These are phyloP conservation scores for Rutpela maculata DNA, from an alignment of 2,888 invertebrate genomes.

Conservation along the genomic window DNA sequence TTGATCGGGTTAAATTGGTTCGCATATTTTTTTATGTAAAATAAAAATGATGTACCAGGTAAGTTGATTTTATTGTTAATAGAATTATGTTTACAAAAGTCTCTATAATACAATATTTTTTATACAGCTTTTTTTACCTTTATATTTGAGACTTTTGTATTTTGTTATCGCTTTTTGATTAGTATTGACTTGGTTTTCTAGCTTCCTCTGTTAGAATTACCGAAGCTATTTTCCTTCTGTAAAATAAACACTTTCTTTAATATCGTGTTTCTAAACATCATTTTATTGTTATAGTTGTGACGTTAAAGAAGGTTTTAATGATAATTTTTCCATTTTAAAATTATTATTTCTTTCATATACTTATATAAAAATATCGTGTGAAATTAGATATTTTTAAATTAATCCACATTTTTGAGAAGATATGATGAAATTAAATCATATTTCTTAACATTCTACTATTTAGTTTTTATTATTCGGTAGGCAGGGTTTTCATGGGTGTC, in stretches of 20 bases:
- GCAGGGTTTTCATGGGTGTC: conserved; percentile 40
- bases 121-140: conserved; percentile 1
- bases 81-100: not conserved
- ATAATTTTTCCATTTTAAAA: not conserved
- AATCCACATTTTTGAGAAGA: not conserved
- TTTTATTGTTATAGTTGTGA: not conserved
- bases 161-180: conserved; percentile 25
- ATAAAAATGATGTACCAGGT: not conserved
- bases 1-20: not conserved
- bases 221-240: conserved; percentile 18
- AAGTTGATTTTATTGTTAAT: not conserved
- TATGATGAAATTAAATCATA: conserved; percentile 25
- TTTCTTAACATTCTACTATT: conserved; percentile 36
- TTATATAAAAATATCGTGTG: not conserved
- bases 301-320: not conserved
- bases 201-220: conserved; percentile 23
- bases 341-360: not conserved
- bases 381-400: not conserved
- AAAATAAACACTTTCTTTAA: not conserved
- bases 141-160: conserved; percentile 4
- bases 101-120: conserved; percentile 7
- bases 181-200: conserved; percentile 47
- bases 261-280: not conserved
- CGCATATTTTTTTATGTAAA: conserved; percentile 1
- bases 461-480: conserved; percentile 39